Conservation (phyloP, 2,888 invertebrate genomes). For the Drosophila longiperda region DNA sequence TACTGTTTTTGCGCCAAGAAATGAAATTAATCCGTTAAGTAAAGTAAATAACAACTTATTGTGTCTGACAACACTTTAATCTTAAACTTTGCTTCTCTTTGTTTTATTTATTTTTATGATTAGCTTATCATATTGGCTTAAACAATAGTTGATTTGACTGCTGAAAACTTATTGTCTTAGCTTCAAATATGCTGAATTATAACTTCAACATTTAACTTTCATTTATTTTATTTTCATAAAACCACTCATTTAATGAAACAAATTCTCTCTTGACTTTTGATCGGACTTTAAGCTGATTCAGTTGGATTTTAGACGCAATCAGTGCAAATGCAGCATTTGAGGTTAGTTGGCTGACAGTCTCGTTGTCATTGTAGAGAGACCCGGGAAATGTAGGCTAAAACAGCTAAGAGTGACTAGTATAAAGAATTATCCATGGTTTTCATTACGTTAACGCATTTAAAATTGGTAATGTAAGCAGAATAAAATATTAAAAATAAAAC, state of each 20-base stretch:
- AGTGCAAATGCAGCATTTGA: slow-evolving; percentile 3
- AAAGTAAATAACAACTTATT: background rate
- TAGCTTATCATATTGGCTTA: background rate
- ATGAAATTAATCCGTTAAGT: background rate
- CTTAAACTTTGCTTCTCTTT: background rate
- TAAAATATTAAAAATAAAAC: background rate
- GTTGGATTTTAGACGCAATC: slow-evolving; percentile 11
- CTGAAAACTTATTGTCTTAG: background rate
- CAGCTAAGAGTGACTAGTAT: too few species aligned
- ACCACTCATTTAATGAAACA: slow-evolving; percentile 11
- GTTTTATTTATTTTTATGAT: background rate
- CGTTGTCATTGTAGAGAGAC: background rate
- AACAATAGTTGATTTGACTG: background rate
- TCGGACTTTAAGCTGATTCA: slow-evolving; percentile 44
- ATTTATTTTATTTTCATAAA: background rate
- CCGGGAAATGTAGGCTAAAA: background rate
- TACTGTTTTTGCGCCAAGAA: background rate
- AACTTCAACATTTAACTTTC: background rate
- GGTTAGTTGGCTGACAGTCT: background rate
- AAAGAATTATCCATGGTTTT: too few species aligned
- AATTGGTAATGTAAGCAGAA: background rate
- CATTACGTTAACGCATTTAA: background rate
- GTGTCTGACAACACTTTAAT: background rate
- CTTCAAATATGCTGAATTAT: background rate
- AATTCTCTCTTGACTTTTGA: slow-evolving; percentile 19